Evolutionary conservation across 2,888 invertebrate species (phyloP).

Genomic region (Lathronympha strigana): DNA sequence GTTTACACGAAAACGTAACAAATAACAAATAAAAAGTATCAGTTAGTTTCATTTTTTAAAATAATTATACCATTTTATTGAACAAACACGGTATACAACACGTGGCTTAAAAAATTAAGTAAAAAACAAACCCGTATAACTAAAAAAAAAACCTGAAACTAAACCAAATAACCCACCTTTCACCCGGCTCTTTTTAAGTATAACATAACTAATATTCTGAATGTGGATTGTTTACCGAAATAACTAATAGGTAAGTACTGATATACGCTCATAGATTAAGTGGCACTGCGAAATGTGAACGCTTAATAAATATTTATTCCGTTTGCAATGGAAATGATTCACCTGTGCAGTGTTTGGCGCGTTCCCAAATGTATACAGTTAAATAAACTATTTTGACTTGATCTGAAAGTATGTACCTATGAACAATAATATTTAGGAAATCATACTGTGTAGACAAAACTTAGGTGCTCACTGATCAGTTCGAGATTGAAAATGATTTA

Average conservation of each 20-base stretch:
- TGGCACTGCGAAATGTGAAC: conserved; percentile 31
- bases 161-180: too few relatives aligned
- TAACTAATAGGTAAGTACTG: conserved; percentile 9
- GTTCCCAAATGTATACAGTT: conserved; percentile 31
- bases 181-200: too few relatives aligned
- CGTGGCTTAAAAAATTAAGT: too few relatives aligned
- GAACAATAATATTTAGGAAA: conserved; percentile 7
- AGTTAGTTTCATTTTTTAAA: too few relatives aligned
- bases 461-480: background rate
- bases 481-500: too few relatives aligned
- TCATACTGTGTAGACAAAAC: background rate
- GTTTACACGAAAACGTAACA: too few relatives aligned
- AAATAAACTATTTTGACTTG: conserved; percentile 36
- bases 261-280: conserved; percentile 34
- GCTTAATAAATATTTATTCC: conserved; percentile 39
- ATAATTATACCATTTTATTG: too few relatives aligned
- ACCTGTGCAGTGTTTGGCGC: conserved; percentile 32
- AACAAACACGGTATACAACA: too few relatives aligned
- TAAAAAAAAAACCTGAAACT: too few relatives aligned
- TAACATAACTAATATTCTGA: background rate
- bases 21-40: too few relatives aligned
- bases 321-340: conserved; percentile 37
- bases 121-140: too few relatives aligned
- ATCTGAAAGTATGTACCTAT: conserved; percentile 5
- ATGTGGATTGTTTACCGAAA: conserved; percentile 18